A percentile compares a stretch with the other conserved stretches of the same genome.
phyloP scores from a whole-genome alignment of 2,113 vertebrate species.

The Camarhynchus parvulus region DNA sequence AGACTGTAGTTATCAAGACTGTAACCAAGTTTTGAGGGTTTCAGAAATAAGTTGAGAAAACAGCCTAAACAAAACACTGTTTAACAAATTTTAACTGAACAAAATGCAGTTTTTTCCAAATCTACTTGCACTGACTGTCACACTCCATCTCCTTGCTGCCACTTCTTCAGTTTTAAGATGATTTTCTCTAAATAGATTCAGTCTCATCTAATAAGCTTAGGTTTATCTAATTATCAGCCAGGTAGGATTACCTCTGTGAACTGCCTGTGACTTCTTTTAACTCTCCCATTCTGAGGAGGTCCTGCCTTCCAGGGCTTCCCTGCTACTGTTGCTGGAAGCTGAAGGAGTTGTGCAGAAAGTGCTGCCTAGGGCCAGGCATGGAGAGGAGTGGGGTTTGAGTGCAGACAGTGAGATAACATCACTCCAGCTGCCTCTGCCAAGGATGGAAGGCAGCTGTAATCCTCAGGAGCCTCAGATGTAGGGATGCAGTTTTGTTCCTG shows the following conservation, averaged over 20 bases:
- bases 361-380: background rate
- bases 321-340: background rate
- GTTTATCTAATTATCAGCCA: conserved; percentile 58
- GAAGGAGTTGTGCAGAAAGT: background rate
- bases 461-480: background rate
- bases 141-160: background rate
- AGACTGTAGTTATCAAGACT: background rate
- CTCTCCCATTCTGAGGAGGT: background rate
- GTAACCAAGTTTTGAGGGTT: background rate
- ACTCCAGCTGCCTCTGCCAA: background rate
- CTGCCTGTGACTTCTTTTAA: background rate
- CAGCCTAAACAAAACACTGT: background rate
- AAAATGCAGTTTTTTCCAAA: background rate
- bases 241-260: conserved; percentile 48
- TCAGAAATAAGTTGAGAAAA: background rate
- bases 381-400: background rate
- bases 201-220: conserved; percentile 58
- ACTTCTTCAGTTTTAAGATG: conserved; percentile 8
- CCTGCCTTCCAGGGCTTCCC: background rate
- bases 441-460: background rate
- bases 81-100: background rate
- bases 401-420: background rate
- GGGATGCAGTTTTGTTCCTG: background rate
- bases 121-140: background rate
- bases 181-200: conserved; percentile 57